phyloP scores from a whole-genome alignment of 2,797 vertebrate species.

The Poeciliopsis infans region DNA sequence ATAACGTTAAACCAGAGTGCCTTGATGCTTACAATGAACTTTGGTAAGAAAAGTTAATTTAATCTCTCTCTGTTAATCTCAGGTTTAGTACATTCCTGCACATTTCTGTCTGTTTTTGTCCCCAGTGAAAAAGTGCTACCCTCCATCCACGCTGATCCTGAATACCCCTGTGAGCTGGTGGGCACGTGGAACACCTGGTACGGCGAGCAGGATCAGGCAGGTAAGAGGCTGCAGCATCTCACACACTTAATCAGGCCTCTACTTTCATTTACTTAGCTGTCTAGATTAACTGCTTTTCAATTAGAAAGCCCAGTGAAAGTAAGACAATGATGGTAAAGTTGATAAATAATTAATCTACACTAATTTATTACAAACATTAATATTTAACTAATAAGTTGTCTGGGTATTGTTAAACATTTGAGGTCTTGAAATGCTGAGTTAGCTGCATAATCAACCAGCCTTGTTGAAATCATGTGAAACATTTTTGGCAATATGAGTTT shows the following conservation, averaged over 20 bases:
- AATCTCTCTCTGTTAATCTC: background rate
- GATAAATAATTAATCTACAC: background rate
- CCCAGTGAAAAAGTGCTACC: slow-evolving; percentile 90
- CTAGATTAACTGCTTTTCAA: background rate
- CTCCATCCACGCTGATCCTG: slow-evolving; percentile 88
- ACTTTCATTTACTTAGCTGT: background rate
- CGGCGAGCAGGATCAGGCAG: slow-evolving; percentile 98
- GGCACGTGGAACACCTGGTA: slow-evolving; percentile 99
- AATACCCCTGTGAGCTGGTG: slow-evolving; percentile 95
- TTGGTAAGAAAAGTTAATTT: slow-evolving; percentile 83
- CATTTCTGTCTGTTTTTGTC: slow-evolving; percentile 32
- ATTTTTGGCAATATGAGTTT: background rate
- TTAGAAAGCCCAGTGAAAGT: background rate
- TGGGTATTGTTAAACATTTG: background rate
- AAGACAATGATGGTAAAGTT: background rate
- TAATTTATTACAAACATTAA: background rate
- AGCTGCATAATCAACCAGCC: background rate
- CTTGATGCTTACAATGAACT: slow-evolving; percentile 96
- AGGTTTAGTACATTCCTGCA: slow-evolving; percentile 11
- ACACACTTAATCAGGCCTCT: background rate
- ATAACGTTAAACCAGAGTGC: slow-evolving; percentile 98
- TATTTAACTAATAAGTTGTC: background rate
- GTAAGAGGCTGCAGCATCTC: slow-evolving; percentile 73
- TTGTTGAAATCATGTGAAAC: too few relatives aligned
- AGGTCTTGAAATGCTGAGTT: background rate